Conservation (phyloP, 2,888 invertebrate species). For the Caradrina kadenii region DNA sequence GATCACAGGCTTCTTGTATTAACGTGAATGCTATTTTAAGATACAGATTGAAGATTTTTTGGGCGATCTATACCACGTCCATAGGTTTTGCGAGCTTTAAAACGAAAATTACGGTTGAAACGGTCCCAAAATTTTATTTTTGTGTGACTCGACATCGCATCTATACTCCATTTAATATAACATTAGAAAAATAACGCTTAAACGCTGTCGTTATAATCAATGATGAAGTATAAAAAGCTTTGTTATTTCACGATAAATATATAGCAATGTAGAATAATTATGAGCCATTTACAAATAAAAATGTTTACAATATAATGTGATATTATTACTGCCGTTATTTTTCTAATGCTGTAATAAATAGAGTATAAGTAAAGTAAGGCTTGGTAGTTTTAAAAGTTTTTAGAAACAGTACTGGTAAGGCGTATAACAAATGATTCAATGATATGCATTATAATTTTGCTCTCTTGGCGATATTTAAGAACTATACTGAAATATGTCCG, state of each 20-base stretch:
- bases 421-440: not conserved
- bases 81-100: not conserved
- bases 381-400: not conserved
- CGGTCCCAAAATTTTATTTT: not conserved
- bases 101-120: not conserved
- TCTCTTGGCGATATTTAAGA: conserved; percentile 39
- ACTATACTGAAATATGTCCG: conserved; percentile 8
- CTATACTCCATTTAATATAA: too few relatives aligned
- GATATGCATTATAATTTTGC: conserved; percentile 27
- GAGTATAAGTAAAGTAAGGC: not conserved
- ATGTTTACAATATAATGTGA: too few relatives aligned
- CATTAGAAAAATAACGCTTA: too few relatives aligned
- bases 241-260: too few relatives aligned
- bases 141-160: conserved; percentile 16
- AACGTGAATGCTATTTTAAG: conserved; percentile 16
- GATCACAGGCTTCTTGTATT: conserved; percentile 35
- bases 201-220: too few relatives aligned
- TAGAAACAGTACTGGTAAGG: not conserved
- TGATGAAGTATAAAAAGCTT: too few relatives aligned
- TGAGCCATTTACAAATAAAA: too few relatives aligned
- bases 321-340: too few relatives aligned
- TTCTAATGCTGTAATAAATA: too few relatives aligned
- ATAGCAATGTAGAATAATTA: too few relatives aligned
- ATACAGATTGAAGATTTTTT: not conserved
- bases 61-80: not conserved